Evolutionary conservation across 1,140 invertebrate species (phyloP), one percentile per base, ranked within the genome.

Genomic region (Apis laboriosa): DNA sequence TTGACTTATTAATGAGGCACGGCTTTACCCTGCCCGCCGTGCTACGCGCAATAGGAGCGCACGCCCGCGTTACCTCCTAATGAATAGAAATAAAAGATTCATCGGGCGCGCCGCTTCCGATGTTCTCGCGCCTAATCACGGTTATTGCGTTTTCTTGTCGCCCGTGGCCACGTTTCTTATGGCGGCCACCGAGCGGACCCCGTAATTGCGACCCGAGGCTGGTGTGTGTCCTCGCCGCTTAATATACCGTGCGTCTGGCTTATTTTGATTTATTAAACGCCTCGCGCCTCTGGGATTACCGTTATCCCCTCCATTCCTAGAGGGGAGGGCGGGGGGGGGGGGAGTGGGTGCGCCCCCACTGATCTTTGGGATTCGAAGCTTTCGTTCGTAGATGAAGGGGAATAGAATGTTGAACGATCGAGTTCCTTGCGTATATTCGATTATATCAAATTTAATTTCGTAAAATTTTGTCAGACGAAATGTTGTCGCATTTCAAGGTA

Each of bases 1-100:
- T 80, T 84, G 82, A 84, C 77, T 84, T 84, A 84, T 84, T 84
- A 84, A 84, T 56, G 82, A 84, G 77, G 21, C 34, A 3, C 66
- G 56, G 81, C 76, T 83, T 79, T 83, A 79, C 60, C 81, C 81
- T 51, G 49, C 11, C 53, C 51, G 51, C 5, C n/a, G 15, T 4
- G 34, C 34, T 34, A 34, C 43, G 55, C 71, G 49, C 77, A 55
- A 76, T 60, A 66, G 53, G 34, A 17, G 61, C 55, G 55, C 58
- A 21, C 17, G 5, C 70, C 21, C 77, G n/a, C 13, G 61, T 13
- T 70, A 70, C 17, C 58, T 60, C 64, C 74, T 72, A 56, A 83
- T 83, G 76, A 83, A 83, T 83, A 72, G 60, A 79, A 78, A 83
- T 83, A 68, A 68, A 82, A 67, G 64, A 82, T 82, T 68, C 73